These are phyloP conservation scores for Solenopsis fugax DNA, from an alignment of 1,140 invertebrate genomes.

Conservation along the genomic window DNA sequence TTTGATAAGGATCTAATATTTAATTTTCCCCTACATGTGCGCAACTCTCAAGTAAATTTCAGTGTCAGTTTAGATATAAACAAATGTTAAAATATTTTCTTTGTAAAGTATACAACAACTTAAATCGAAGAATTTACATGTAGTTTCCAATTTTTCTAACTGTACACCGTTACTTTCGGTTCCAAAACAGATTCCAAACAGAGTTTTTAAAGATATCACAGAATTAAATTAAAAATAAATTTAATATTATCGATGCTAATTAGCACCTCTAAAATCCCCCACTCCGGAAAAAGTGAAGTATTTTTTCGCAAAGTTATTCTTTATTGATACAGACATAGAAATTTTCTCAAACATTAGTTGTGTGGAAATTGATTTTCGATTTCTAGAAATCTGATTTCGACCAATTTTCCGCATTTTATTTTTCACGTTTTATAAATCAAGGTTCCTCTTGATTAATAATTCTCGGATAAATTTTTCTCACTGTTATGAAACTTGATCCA, in stretches of 20 bases:
- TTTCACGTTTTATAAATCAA: not conserved
- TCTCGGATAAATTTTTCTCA: not conserved
- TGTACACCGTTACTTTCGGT: no score
- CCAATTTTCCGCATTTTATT: not conserved
- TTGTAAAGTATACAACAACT: no score
- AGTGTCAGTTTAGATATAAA: not conserved
- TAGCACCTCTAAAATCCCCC: no score
- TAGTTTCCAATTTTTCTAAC: no score
- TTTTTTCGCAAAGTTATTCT: not conserved
- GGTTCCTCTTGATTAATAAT: not conserved
- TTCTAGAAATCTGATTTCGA: not conserved
- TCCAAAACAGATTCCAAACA: no score
- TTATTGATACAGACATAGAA: not conserved
- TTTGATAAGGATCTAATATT: constrained; percentile 23
- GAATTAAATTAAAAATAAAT: no score
- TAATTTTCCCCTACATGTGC: not conserved
- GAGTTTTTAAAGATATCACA: no score
- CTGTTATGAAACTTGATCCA: not conserved
- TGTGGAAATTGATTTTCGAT: not conserved
- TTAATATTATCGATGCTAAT: no score
- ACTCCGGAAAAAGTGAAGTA: no score
- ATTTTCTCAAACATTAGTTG: constrained; percentile 5
- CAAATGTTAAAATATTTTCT: constrained; percentile 21
- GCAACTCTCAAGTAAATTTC: not conserved
- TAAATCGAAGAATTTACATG: no score